Base-by-base conservation (phyloP, 1,140 invertebrate species). In the Orussus abietinus region DNA sequence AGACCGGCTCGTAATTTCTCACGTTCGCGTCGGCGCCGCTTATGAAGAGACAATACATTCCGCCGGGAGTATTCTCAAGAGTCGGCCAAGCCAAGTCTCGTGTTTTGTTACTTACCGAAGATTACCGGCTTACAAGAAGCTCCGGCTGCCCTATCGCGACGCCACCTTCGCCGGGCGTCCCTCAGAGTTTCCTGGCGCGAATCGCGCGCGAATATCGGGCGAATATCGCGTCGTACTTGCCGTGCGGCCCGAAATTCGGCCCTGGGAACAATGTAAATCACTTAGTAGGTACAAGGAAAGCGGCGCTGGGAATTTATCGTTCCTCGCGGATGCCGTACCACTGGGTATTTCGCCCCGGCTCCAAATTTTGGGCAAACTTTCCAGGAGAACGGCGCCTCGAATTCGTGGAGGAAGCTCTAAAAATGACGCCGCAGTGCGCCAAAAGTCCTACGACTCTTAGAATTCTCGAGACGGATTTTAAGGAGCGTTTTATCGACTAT, bases 41-140 rank as follows among this genome's bases (percentile, higher is more conserved):
- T n/a, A n/a, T n/a, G n/a, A n/a, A n/a, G n/a, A n/a, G n/a, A n/a
- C n/a, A n/a, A n/a, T n/a, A n/a, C n/a, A n/a, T n/a, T n/a, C n/a
- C n/a, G n/a, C n/a, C n/a, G n/a, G n/a, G n/a, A n/a, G n/a, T n/a
- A n/a, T n/a, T n/a, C n/a, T n/a, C n/a, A n/a, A n/a, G n/a, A n/a
- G n/a, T n/a, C n/a, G n/a, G n/a, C n/a, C n/a, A n/a, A n/a, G n/a
- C n/a, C n/a, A n/a, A n/a, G n/a, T n/a, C n/a, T n/a, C n/a, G 53
- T 59, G 57, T 59, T 59, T 59, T 59, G 57, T 59, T 59, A 58
- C 55, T 58, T 57, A 55, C 57, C 53, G 55, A 58, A 59, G 57
- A 59, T 59, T 59, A 59, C 53, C 57, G 48, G 53, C 55, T 59
- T 58, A 58, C 57, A 59, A 59, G 57, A 59, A 59, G 51, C 49